phyloP scores from a whole-genome alignment of 2,113 vertebrate genomes.

The Pampusana beccarii region DNA sequence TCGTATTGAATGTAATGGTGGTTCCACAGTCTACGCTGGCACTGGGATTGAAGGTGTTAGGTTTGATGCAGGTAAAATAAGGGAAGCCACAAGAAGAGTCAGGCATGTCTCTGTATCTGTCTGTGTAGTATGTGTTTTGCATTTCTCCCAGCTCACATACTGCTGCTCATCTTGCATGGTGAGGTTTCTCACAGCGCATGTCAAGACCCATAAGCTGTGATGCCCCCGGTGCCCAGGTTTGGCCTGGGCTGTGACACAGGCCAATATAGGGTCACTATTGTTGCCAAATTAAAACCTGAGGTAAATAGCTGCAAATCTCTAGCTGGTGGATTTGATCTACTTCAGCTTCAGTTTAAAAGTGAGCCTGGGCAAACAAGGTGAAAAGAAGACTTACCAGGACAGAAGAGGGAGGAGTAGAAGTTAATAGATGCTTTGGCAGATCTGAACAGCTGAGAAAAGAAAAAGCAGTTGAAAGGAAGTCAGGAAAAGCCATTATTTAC shows the following conservation, averaged over 20 bases:
- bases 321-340: not conserved
- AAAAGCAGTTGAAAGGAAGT: not conserved
- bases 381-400: not conserved
- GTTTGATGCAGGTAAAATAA: accelerated
- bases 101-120: not conserved
- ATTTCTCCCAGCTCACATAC: not conserved
- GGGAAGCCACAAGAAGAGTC: not conserved
- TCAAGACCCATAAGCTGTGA: not conserved
- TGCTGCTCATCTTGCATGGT: not conserved
- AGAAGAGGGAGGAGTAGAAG: not conserved
- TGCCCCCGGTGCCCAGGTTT: not conserved
- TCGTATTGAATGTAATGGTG: not conserved
- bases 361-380: not conserved
- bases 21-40: not conserved
- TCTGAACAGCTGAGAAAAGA: not conserved
- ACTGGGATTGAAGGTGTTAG: not conserved
- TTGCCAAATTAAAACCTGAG: not conserved
- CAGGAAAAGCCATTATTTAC: not conserved
- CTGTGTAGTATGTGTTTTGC: not conserved
- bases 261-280: accelerated
- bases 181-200: not conserved
- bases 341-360: not conserved
- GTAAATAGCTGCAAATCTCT: not conserved
- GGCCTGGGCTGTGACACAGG: not conserved
- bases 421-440: not conserved